Conservation (phyloP, 1,140 invertebrate species). For the Brachionus angularis region DNA sequence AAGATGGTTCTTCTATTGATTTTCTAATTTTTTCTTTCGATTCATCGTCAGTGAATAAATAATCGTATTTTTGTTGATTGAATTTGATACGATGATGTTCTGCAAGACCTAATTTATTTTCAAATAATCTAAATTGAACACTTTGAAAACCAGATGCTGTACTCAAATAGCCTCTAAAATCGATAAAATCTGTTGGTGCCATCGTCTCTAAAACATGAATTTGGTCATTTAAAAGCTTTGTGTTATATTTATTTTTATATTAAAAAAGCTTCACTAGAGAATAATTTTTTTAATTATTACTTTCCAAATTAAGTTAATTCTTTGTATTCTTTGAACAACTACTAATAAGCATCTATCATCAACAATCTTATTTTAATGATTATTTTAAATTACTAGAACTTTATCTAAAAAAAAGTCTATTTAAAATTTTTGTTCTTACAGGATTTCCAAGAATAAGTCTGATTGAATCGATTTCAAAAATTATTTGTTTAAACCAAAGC, state of each 20-base stretch:
- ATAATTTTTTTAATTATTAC: constrained; percentile 63
- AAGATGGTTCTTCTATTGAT: constrained; percentile 76
- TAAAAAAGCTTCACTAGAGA: neutral
- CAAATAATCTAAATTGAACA: constrained; percentile 86
- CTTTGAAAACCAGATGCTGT: constrained; percentile 97
- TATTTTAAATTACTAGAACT: neutral
- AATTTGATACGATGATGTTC: constrained; percentile 82
- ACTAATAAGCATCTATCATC: constrained; percentile 87
- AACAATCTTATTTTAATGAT: constrained; percentile 62
- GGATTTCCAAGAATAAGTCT: constrained; percentile 69
- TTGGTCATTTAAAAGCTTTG: constrained; percentile 85
- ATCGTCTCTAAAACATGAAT: constrained; percentile 95
- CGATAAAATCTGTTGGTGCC: constrained; percentile 94
- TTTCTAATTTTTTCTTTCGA: constrained; percentile 66
- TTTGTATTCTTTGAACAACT: constrained; percentile 82
- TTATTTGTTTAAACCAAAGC: constrained; percentile 98
- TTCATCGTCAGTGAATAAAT: constrained; percentile 75
- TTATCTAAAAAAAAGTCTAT: constrained; percentile 2
- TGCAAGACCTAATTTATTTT: constrained; percentile 91
- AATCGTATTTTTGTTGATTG: constrained; percentile 81
- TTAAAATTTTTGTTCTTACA: neutral
- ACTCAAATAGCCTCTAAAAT: constrained; percentile 79
- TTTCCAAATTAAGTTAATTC: constrained; percentile 89
- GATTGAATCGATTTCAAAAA: constrained; percentile 91
- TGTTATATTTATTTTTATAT: neutral